Percentiles rank a stretch among this genome's conserved stretches.
Evolutionary conservation across 2,113 vertebrate genomes (phyloP).

Genomic region (Tenrec ecaudatus): DNA sequence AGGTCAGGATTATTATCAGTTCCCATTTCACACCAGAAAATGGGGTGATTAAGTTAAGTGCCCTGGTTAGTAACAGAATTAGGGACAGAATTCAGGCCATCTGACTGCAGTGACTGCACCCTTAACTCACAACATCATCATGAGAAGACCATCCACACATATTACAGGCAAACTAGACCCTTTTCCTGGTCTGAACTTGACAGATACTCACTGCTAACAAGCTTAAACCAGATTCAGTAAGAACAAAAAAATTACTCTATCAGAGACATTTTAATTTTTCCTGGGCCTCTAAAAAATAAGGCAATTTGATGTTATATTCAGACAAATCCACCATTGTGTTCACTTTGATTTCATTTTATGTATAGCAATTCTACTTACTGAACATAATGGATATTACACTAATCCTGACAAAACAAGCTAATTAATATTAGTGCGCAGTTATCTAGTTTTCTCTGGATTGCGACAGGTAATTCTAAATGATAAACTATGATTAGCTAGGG

Average conservation of each 20-base stretch:
- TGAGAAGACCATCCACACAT: neutral
- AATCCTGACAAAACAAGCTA: slow-evolving; percentile 79
- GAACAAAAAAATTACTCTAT: slow-evolving; percentile 17
- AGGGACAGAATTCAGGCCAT: neutral
- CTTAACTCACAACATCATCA: neutral
- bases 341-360: slow-evolving; percentile 55
- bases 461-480: slow-evolving; percentile 77
- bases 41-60: neutral
- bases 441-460: slow-evolving; percentile 71
- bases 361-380: slow-evolving; percentile 22
- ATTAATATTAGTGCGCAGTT: slow-evolving; percentile 77
- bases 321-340: slow-evolving; percentile 42
- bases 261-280: neutral
- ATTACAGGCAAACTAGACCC: neutral
- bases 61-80: neutral
- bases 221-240: neutral
- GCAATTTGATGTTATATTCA: neutral
- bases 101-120: neutral
- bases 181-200: neutral
- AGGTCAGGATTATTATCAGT: neutral
- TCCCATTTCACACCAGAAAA: slow-evolving; percentile 12
- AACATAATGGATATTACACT: slow-evolving; percentile 69
- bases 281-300: slow-evolving; percentile 22
- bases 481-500: slow-evolving; percentile 70
- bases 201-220: neutral